These are phyloP conservation scores for Netelia melanura DNA, from an alignment of 2,888 invertebrate genomes.

Conservation along the genomic window DNA sequence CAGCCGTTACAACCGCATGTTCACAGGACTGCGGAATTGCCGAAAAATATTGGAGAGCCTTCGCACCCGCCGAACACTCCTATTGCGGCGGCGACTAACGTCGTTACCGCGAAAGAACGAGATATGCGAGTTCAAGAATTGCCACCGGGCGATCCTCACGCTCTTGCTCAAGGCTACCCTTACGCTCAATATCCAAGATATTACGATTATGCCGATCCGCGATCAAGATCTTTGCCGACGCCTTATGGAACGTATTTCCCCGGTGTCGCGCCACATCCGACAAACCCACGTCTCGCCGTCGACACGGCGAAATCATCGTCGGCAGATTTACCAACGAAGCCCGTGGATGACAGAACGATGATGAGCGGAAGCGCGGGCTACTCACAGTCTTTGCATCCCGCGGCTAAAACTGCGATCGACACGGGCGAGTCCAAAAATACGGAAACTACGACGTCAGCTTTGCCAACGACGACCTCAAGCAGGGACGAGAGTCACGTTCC, in stretches of 20 bases:
- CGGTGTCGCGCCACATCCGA: slow-evolving; percentile 76
- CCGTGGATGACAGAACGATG: slow-evolving; percentile 68
- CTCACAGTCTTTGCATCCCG: slow-evolving; percentile 72
- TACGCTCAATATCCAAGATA: slow-evolving; percentile 83
- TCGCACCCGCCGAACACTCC: slow-evolving; percentile 17
- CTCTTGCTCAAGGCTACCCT: slow-evolving; percentile 81
- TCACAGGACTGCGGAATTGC: slow-evolving; percentile 54
- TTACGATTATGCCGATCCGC: slow-evolving; percentile 81
- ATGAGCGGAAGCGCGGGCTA: slow-evolving; percentile 73
- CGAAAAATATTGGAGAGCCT: slow-evolving; percentile 58
- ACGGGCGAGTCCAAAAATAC: slow-evolving; percentile 67
- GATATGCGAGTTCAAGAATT: slow-evolving; percentile 57
- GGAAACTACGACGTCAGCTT: slow-evolving; percentile 69
- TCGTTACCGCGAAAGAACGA: slow-evolving; percentile 60
- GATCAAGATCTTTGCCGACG: slow-evolving; percentile 78
- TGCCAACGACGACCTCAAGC: slow-evolving; percentile 67
- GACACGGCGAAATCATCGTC: slow-evolving; percentile 70
- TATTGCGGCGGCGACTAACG: slow-evolving; percentile 67
- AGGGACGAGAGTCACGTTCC: slow-evolving; percentile 80
- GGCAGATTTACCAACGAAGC: slow-evolving; percentile 67
- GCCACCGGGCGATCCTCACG: slow-evolving; percentile 64
- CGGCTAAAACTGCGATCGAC: slow-evolving; percentile 72
- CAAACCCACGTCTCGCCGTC: slow-evolving; percentile 73
- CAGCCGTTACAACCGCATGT: slow-evolving; percentile 65
- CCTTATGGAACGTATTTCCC: slow-evolving; percentile 82